Evolutionary conservation across 2,797 vertebrate species (phyloP).

Genomic region (Ceryle rudis): DNA sequence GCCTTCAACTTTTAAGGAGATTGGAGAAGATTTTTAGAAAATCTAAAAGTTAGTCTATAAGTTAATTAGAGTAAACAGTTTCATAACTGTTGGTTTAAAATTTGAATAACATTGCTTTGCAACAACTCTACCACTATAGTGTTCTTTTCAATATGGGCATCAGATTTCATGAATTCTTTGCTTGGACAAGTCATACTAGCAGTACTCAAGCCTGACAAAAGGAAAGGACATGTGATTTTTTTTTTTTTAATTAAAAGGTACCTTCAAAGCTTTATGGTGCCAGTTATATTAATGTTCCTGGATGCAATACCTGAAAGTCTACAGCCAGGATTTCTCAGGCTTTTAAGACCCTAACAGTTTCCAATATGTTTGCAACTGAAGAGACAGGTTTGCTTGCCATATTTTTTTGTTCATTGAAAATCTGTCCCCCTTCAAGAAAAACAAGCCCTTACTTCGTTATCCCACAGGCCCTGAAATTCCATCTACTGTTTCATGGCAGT

Average conservation of each 20-base stretch:
- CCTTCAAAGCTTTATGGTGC: neutral
- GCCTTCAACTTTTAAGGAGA: neutral
- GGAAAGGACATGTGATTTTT: neutral
- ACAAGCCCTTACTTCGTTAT: neutral
- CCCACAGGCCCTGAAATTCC: neutral
- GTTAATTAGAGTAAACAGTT: neutral
- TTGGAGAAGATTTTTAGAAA: neutral
- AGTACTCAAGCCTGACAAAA: neutral
- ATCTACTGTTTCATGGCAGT: neutral
- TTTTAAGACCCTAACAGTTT: neutral
- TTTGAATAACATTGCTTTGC: neutral
- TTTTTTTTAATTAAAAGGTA: neutral
- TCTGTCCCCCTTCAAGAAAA: neutral
- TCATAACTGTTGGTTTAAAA: neutral
- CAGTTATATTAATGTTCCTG: neutral
- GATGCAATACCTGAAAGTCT: neutral
- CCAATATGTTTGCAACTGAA: neutral
- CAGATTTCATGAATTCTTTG: neutral
- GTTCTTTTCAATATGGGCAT: neutral
- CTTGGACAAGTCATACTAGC: neutral
- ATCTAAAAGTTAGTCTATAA: neutral
- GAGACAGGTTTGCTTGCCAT: neutral
- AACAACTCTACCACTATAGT: neutral
- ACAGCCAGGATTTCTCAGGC: neutral
- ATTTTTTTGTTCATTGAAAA: neutral